These are phyloP conservation scores for Oxytorus armatus DNA, from an alignment of 2,888 invertebrate species.

Conservation along the genomic window DNA sequence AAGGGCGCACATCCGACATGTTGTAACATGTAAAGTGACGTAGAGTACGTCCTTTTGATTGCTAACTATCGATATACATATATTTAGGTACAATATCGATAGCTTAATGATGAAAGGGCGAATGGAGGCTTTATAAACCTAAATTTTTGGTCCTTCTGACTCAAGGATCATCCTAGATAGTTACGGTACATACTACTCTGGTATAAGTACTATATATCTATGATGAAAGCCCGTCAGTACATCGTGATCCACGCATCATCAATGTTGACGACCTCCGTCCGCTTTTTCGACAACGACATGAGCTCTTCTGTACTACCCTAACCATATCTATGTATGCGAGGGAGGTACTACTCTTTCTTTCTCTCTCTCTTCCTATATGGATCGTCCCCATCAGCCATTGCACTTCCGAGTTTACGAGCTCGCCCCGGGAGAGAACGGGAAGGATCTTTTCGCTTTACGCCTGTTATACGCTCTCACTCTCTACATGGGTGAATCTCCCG, in stretches of 20 bases:
- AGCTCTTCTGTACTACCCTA: conserved; percentile 67
- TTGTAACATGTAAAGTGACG: neutral
- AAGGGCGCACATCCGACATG: neutral
- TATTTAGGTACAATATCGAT: neutral
- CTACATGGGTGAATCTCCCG: conserved; percentile 40
- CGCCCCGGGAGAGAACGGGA: conserved; percentile 71
- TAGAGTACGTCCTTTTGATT: neutral
- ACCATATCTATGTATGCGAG: neutral
- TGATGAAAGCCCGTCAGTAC: conserved; percentile 80
- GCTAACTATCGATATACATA: conserved; percentile 1
- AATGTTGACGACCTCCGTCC: conserved; percentile 83
- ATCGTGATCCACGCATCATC: conserved; percentile 84
- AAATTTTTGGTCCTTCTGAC: conserved; percentile 3
- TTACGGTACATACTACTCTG: conserved; percentile 10
- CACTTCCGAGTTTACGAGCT: conserved; percentile 78
- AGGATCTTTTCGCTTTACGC: conserved; percentile 67
- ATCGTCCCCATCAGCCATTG: conserved; percentile 72
- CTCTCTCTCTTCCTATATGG: no score
- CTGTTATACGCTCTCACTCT: conserved; percentile 45
- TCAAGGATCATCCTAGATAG: neutral
- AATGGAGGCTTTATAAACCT: neutral
- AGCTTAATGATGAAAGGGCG: neutral
- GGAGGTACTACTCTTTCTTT: no score
- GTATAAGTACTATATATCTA: conserved; percentile 64
- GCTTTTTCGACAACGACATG: conserved; percentile 75